These are phyloP conservation scores for Apeltes quadracus DNA, from an alignment of 2,113 vertebrate genomes.

Conservation along the genomic window DNA sequence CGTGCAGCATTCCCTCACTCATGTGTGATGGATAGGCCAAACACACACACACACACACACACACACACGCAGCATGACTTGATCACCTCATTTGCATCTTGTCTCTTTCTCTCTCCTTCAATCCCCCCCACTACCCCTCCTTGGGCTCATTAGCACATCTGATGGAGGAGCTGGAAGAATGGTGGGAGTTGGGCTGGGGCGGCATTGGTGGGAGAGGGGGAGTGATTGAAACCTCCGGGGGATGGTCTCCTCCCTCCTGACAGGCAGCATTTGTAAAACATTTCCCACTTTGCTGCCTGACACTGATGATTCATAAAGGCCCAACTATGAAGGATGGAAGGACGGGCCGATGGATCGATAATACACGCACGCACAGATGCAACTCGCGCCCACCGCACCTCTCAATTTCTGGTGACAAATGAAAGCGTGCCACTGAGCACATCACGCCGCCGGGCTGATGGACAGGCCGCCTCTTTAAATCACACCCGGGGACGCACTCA, in stretches of 20 bases:
- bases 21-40: constrained; percentile 49
- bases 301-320: constrained; percentile 81
- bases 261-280: constrained; percentile 96
- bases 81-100: constrained; percentile 80
- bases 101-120: constrained; percentile 36
- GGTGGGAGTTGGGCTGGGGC: constrained; percentile 64
- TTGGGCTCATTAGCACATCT: constrained; percentile 92
- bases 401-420: constrained; percentile 61
- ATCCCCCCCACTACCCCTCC: constrained; percentile 79
- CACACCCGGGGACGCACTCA: constrained; percentile 35
- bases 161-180: constrained; percentile 83
- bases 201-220: constrained; percentile 65
- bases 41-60: constrained; percentile 34
- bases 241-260: constrained; percentile 96
- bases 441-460: constrained; percentile 41
- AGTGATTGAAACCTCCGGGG: constrained; percentile 95
- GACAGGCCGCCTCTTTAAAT: constrained; percentile 62
- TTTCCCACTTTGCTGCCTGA: constrained; percentile 85
- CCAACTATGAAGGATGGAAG: constrained; percentile 41
- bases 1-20: constrained; percentile 62
- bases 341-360: constrained; percentile 13
- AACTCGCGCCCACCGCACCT: constrained; percentile 50
- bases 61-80: constrained; percentile 60
- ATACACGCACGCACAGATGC: constrained; percentile 21
- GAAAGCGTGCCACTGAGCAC: constrained; percentile 35